A percentile compares a stretch with the other conserved stretches of the same genome.
These are phyloP conservation scores for Cordilura impudica DNA, from an alignment of 2,888 invertebrate species.

Conservation along the genomic window DNA sequence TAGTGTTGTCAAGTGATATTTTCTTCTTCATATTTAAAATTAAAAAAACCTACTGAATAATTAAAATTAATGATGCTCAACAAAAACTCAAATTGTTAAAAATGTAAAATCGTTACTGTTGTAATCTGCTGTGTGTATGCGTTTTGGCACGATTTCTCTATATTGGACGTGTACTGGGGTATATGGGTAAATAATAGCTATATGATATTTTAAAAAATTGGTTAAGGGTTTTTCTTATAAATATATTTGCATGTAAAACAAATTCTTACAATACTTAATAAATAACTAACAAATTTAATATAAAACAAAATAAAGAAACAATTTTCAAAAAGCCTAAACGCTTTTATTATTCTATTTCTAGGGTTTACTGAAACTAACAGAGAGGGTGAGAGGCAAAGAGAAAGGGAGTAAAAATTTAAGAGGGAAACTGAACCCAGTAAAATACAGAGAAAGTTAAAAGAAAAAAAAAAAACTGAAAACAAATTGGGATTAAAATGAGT, in stretches of 20 bases:
- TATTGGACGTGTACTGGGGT: too few relatives aligned
- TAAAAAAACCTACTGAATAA: neutral
- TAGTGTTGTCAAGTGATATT: too few relatives aligned
- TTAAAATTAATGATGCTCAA: neutral
- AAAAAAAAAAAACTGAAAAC: neutral
- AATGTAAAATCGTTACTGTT: neutral
- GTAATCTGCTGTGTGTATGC: conserved; percentile 53
- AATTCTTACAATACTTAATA: neutral
- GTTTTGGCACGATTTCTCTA: neutral
- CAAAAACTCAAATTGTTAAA: neutral
- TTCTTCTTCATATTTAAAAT: neutral
- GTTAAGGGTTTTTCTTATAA: conserved; percentile 33
- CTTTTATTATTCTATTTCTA: conserved; percentile 60
- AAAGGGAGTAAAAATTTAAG: conserved; percentile 23
- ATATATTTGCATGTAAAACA: conserved; percentile 46
- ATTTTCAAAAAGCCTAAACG: conserved; percentile 42
- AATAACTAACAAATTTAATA: conserved; percentile 39
- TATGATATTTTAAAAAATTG: conserved; percentile 13
- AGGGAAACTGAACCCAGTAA: too few relatives aligned
- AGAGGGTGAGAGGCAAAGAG: neutral
- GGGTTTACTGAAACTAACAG: conserved; percentile 21
- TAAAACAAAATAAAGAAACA: conserved; percentile 18
- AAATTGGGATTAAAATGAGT: neutral
- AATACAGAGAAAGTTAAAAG: neutral
- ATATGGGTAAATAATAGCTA: conserved; percentile 5